phyloP scores from a whole-genome alignment of 2,113 vertebrate species.

The Sander lucioperca region DNA sequence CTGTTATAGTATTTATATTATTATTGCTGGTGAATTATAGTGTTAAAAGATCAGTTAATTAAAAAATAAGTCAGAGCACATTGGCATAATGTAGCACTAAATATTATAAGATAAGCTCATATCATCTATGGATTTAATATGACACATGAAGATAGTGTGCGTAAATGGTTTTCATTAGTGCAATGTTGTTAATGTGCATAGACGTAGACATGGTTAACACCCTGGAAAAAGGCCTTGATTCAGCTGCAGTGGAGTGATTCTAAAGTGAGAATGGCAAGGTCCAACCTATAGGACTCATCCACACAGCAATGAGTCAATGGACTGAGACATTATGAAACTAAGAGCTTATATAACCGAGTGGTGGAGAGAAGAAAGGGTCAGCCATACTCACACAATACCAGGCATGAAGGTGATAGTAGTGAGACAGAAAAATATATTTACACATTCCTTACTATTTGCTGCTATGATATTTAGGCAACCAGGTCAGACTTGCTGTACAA shows the following conservation, averaged over 20 bases:
- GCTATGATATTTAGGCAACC: not conserved
- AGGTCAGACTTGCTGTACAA: not conserved
- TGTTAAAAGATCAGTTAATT: too few species aligned
- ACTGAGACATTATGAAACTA: slow-evolving; percentile 56
- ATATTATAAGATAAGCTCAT: not conserved
- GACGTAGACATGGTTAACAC: not conserved
- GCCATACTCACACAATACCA: slow-evolving; percentile 19
- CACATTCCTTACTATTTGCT: not conserved
- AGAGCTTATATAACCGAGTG: slow-evolving; percentile 59
- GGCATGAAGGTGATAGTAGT: not conserved
- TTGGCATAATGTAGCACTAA: not conserved
- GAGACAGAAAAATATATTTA: not conserved
- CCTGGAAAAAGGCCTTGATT: slow-evolving; percentile 29
- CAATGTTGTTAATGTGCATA: slow-evolving; percentile 22
- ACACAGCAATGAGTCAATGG: slow-evolving; percentile 56
- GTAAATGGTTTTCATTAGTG: slow-evolving; percentile 28
- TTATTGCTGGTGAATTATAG: not conserved
- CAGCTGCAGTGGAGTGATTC: slow-evolving; percentile 35
- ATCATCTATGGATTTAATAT: slow-evolving; percentile 17
- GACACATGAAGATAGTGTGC: slow-evolving; percentile 20
- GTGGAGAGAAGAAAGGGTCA: slow-evolving; percentile 46
- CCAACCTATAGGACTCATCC: slow-evolving; percentile 38
- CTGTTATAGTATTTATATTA: not conserved
- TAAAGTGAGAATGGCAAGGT: slow-evolving; percentile 27
- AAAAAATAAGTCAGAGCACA: not conserved